Evolutionary conservation across 1,140 invertebrate species (phyloP).

Genomic region (Grapholita molesta): DNA sequence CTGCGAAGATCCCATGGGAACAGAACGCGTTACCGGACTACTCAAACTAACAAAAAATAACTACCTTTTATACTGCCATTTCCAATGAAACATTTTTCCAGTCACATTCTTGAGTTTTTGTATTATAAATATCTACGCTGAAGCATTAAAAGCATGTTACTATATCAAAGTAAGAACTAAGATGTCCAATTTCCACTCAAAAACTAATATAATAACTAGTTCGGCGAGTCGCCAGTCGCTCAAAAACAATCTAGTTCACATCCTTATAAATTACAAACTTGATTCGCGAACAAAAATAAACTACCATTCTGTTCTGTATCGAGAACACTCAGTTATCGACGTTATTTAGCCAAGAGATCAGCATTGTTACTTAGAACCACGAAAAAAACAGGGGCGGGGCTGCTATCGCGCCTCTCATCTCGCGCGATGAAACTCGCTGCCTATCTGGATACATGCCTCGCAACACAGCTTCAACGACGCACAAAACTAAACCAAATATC

Average conservation of each 20-base stretch:
- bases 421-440: constrained; percentile 66
- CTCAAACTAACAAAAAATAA: too few species aligned
- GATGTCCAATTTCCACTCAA: too few species aligned
- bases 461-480: constrained; percentile 38
- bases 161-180: too few species aligned
- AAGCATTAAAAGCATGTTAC: too few species aligned
- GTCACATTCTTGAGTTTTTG: too few species aligned
- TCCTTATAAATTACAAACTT: constrained; percentile 18
- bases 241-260: not conserved
- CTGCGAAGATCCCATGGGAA: too few species aligned
- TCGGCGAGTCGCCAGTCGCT: not conserved
- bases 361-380: constrained; percentile 74
- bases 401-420: constrained; percentile 60
- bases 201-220: not conserved
- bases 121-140: too few species aligned
- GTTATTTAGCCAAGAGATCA: constrained; percentile 77
- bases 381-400: constrained; percentile 76
- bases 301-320: constrained; percentile 48
- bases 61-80: too few species aligned
- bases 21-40: too few species aligned
- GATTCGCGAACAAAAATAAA: constrained; percentile 53
- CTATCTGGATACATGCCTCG: constrained; percentile 72
- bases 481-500: constrained; percentile 32
- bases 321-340: constrained; percentile 63
- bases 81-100: too few species aligned